These are phyloP conservation scores for Aphelenchoides besseyi DNA, from an alignment of 1,140 invertebrate species.

Conservation along the genomic window DNA sequence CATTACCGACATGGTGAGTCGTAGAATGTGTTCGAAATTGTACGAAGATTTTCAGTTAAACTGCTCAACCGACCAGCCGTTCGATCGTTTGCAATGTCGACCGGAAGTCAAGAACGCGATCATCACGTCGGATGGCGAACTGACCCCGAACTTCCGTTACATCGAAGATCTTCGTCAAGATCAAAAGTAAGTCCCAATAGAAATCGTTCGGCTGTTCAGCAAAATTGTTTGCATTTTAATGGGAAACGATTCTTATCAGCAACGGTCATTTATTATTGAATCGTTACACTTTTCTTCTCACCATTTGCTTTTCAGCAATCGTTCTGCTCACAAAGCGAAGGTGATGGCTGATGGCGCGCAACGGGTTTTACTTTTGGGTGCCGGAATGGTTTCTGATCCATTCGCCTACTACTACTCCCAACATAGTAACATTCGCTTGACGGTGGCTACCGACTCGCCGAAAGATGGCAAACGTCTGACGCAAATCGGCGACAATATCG, in stretches of 20 bases:
- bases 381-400: constrained; percentile 87
- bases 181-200: constrained; percentile 63
- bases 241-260: background rate
- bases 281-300: background rate
- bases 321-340: constrained; percentile 47
- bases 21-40: background rate
- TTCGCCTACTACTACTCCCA: constrained; percentile 86
- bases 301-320: constrained; percentile 48
- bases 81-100: constrained; percentile 53
- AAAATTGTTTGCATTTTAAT: constrained; percentile 14
- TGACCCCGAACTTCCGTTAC: constrained; percentile 90
- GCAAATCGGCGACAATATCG: constrained; percentile 73
- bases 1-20: constrained; percentile 75
- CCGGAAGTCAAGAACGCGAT: constrained; percentile 70
- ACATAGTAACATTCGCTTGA: constrained; percentile 74
- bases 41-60: constrained; percentile 68
- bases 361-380: constrained; percentile 81
- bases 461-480: constrained; percentile 78
- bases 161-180: constrained; percentile 79
- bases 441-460: constrained; percentile 81
- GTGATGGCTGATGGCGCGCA: constrained; percentile 60
- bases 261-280: background rate
- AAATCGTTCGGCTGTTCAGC: background rate
- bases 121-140: constrained; percentile 86
- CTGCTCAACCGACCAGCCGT: constrained; percentile 55